These are phyloP conservation scores for Gnathonemus echidnorhynchus DNA, from an alignment of 2,113 vertebrate genomes.

Conservation along the genomic window DNA sequence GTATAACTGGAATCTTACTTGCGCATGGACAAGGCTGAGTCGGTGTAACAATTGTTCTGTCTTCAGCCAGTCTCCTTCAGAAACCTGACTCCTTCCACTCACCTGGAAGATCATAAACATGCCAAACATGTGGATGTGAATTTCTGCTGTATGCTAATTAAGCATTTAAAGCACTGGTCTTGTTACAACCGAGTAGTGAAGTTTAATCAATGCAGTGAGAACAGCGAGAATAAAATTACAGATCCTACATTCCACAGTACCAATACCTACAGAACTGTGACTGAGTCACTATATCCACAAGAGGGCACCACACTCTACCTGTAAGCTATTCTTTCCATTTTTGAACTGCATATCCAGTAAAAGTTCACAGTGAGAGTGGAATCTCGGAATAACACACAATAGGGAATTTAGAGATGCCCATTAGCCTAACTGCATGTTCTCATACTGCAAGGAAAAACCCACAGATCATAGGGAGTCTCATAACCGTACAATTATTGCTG, in stretches of 20 bases:
- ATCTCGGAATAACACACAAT: background rate
- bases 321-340: background rate
- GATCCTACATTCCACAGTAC: background rate
- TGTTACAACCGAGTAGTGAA: background rate
- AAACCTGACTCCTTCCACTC: conserved; percentile 34
- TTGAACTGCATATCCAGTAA: background rate
- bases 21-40: conserved; percentile 59
- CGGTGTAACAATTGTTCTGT: conserved; percentile 58
- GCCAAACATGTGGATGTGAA: background rate
- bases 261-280: background rate
- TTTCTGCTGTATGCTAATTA: background rate
- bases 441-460: background rate
- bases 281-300: background rate
- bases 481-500: background rate
- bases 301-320: background rate
- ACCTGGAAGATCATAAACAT: conserved; percentile 43
- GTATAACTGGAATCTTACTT: conserved; percentile 48
- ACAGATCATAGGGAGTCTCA: background rate
- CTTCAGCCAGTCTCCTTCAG: conserved; percentile 37
- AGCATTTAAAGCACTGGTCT: background rate
- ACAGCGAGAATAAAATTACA: background rate
- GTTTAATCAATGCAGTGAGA: background rate
- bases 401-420: background rate
- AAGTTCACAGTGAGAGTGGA: background rate
- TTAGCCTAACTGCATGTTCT: background rate